These are phyloP conservation scores for Chloebia gouldiae DNA, from an alignment of 2,113 vertebrate species.

Conservation along the genomic window DNA sequence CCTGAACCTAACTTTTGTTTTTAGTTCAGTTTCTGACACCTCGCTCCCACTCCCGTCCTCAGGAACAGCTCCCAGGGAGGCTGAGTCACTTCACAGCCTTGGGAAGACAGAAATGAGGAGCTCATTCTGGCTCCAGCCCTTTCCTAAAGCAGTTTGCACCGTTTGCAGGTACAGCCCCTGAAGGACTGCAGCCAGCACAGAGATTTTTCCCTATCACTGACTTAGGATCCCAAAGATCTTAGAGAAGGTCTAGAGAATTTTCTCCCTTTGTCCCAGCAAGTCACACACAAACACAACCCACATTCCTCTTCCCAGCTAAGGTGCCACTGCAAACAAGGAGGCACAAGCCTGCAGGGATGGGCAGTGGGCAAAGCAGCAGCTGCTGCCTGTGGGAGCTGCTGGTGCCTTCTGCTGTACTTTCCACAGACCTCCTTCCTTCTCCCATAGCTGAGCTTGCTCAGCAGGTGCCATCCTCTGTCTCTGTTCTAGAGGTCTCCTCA, in stretches of 20 bases:
- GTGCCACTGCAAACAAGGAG: neutral
- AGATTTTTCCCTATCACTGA: neutral
- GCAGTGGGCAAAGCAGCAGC: neutral
- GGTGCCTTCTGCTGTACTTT: neutral
- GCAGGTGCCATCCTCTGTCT: neutral
- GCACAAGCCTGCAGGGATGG: rapidly evolving
- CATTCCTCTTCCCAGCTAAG: neutral
- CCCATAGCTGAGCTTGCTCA: neutral
- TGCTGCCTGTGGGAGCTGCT: neutral
- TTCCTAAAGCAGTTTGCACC: neutral
- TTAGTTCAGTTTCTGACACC: slow-evolving; percentile 9
- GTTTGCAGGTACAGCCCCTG: neutral
- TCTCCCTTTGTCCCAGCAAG: neutral
- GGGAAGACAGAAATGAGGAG: neutral
- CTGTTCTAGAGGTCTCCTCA: neutral
- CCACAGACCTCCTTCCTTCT: neutral
- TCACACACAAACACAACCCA: neutral
- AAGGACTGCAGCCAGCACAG: neutral
- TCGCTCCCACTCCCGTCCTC: neutral
- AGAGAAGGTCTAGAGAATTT: neutral
- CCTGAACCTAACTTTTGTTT: neutral
- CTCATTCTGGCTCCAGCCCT: neutral
- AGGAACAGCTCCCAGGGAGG: neutral
- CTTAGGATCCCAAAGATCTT: neutral
- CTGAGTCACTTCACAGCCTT: slow-evolving; percentile 15